Conservation (phyloP, 2,113 vertebrate species). For the Colinus virginianus region DNA sequence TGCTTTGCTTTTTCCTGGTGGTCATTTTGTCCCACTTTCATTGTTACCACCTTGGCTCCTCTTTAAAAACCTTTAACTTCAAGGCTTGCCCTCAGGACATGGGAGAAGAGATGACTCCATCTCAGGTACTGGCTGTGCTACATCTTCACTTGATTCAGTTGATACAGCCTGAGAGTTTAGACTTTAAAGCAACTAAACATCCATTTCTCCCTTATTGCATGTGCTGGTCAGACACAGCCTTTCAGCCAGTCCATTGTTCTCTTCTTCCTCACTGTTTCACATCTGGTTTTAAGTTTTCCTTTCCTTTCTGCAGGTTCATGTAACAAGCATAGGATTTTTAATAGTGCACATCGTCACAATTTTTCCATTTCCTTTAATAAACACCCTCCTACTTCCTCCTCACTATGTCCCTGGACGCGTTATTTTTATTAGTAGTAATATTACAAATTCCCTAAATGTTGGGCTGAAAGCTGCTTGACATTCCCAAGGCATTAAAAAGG, state of each 20-base stretch:
- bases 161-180: background rate
- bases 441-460: constrained; percentile 9
- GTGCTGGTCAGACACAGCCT: background rate
- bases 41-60: background rate
- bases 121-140: background rate
- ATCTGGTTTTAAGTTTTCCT: background rate
- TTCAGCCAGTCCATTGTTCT: background rate
- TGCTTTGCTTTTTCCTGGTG: background rate
- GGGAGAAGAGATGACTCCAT: background rate
- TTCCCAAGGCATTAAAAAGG: constrained; percentile 26
- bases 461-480: constrained; percentile 17
- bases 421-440: background rate
- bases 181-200: background rate
- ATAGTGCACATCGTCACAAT: background rate
- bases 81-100: background rate
- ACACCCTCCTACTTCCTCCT: background rate
- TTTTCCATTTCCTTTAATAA: background rate
- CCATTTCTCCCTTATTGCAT: background rate
- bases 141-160: background rate
- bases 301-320: background rate
- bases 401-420: background rate
- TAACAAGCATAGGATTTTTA: background rate
- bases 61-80: background rate
- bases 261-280: background rate
- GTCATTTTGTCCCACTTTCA: background rate